These are phyloP conservation scores for Folsomia manolachei DNA, from an alignment of 2,888 invertebrate species.

Conservation along the genomic window DNA sequence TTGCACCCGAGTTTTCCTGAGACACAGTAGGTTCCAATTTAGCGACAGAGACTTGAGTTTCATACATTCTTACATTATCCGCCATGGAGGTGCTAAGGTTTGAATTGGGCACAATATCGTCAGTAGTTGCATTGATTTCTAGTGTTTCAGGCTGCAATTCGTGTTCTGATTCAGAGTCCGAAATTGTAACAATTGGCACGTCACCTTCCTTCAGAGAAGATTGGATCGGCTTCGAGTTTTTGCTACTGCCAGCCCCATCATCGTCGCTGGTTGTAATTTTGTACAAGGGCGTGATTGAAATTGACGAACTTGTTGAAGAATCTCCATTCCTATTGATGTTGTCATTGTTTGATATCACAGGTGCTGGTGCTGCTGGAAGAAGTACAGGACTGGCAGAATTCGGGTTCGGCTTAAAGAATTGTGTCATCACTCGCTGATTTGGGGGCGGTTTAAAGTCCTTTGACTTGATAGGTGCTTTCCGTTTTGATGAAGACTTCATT, in stretches of 20 bases:
- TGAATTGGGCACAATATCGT: no score
- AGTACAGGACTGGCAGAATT: background rate
- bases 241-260: no score
- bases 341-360: background rate
- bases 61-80: no score
- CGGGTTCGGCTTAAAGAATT: background rate
- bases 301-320: background rate
- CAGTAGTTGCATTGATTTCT: background rate
- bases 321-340: background rate
- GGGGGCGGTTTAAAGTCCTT: background rate
- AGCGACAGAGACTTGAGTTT: no score
- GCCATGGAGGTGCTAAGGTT: no score
- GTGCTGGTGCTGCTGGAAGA: background rate
- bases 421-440: background rate
- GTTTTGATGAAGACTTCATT: no score
- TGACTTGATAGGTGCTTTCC: background rate
- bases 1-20: constrained; percentile 10
- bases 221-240: background rate
- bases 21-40: constrained; percentile 23
- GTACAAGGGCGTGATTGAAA: background rate
- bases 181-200: background rate
- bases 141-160: background rate
- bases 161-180: background rate
- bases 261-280: no score
- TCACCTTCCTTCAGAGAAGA: background rate